These are phyloP conservation scores for Pogonocichla stellata DNA, from an alignment of 2,113 vertebrate species.

Conservation along the genomic window DNA sequence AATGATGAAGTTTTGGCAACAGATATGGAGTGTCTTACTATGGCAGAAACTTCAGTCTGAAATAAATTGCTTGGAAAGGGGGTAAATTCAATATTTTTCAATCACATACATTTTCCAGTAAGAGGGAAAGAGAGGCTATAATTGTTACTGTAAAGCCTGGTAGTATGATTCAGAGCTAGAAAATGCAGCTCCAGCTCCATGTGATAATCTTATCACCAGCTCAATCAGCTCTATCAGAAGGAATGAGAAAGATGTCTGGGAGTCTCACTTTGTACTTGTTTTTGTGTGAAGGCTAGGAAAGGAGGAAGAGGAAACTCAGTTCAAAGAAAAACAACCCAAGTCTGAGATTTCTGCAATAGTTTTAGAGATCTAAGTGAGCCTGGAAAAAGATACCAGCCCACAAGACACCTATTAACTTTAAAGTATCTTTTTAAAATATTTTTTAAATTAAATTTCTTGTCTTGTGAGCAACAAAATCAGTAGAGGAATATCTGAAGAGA, in stretches of 20 bases:
- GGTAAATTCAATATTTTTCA: conserved; percentile 3
- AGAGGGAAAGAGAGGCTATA: background rate
- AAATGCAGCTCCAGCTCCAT: background rate
- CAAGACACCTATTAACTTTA: background rate
- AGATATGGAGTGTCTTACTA: background rate
- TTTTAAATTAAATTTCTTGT: background rate
- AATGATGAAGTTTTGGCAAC: conserved; percentile 38
- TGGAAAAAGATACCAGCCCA: background rate
- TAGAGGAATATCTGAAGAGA: background rate
- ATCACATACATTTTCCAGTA: background rate
- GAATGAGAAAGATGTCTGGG: background rate
- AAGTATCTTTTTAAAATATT: background rate
- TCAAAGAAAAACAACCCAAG: background rate
- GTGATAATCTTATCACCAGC: background rate
- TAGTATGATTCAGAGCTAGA: background rate
- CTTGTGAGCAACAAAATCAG: background rate
- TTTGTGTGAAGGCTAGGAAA: background rate
- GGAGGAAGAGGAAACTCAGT: background rate
- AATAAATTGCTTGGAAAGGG: conserved; percentile 25
- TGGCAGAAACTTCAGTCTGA: background rate
- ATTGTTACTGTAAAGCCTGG: background rate
- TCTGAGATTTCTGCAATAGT: background rate
- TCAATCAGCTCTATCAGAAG: background rate
- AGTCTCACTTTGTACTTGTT: background rate
- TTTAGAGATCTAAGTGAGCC: background rate